A percentile compares a stretch with the other conserved stretches of the same genome.
Evolutionary conservation across 2,113 vertebrate genomes (phyloP).

Genomic region (Cyphomyrus plagiostoma): DNA sequence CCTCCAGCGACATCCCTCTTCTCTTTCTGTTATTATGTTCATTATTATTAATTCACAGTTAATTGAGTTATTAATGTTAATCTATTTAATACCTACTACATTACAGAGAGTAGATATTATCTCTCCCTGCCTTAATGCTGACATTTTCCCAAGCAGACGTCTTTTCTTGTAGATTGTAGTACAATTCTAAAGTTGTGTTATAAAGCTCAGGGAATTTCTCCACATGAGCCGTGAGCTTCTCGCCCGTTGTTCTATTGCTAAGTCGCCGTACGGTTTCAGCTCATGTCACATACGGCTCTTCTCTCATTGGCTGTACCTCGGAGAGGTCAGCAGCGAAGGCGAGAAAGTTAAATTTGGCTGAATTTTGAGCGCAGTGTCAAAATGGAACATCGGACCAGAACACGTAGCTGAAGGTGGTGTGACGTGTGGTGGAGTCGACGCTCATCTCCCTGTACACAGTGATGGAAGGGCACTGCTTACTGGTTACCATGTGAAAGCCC

Average conservation of each 20-base stretch:
- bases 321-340: neutral
- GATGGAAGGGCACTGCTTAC: neutral
- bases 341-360: neutral
- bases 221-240: neutral
- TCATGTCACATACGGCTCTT: neutral
- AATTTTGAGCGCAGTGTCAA: neutral
- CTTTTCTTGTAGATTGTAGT: neutral
- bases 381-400: neutral
- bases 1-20: neutral
- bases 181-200: neutral
- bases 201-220: neutral
- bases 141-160: neutral
- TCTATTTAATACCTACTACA: neutral
- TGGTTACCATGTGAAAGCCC: neutral
- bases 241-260: neutral
- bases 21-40: neutral
- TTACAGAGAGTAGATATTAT: neutral
- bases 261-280: neutral
- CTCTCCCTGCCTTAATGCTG: neutral
- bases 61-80: neutral
- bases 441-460: neutral
- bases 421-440: neutral
- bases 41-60: neutral
- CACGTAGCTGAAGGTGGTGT: neutral
- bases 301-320: neutral